Base-by-base conservation (phyloP, 1,140 invertebrate species). In the Caenorhabditis tropicalis region DNA sequence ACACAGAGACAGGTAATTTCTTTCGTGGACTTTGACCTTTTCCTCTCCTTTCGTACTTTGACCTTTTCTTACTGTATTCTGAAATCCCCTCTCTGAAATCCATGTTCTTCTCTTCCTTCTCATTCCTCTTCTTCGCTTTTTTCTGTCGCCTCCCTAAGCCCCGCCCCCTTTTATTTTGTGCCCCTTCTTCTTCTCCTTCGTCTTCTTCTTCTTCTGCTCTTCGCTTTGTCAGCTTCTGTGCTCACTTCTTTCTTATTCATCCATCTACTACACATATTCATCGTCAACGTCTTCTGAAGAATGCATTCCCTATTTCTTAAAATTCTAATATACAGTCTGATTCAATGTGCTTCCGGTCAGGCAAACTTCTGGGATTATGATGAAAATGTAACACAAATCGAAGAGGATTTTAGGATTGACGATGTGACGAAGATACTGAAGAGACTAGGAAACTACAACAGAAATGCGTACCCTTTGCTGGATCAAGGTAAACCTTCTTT, bases 391-490 rank as follows among this genome's bases (percentile, higher is more conserved):
- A 74, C 65, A 43, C 65, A 74, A 24, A 74, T 74, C n/a, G 65
- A 74, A 24, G 65, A 74, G 21, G 65, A 74, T 43, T 74, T 74
- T 43, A 39, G 36, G 36, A 74, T 74, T 74, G 65, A 86, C 39
- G 82, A 84, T 43, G 46, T 86, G 36, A 65, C 81, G n/a, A 81
- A 56, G 79, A 86, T 84, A 51, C 58, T 86, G 24, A 84, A 51
- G 29, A 84, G 60, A 53, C 36, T 53, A 39, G 27, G 51, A 15
- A 81, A 56, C 19, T 86, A 86, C 58, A 84, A 86, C 74, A 79
- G 82, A 43, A 84, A 86, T 82, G 82, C 82, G 5, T 86, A 84
- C 46, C 85, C 85, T 0, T 86, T 46, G 29, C 39, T 86, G 49
- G 51, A 84, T 36, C 29, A 36, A 84, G 85, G 85, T 86, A 46